phyloP scores from a whole-genome alignment of 37 sponge, comb jelly and placozoan genomes.

The Halisarca cf. caerulea region DNA sequence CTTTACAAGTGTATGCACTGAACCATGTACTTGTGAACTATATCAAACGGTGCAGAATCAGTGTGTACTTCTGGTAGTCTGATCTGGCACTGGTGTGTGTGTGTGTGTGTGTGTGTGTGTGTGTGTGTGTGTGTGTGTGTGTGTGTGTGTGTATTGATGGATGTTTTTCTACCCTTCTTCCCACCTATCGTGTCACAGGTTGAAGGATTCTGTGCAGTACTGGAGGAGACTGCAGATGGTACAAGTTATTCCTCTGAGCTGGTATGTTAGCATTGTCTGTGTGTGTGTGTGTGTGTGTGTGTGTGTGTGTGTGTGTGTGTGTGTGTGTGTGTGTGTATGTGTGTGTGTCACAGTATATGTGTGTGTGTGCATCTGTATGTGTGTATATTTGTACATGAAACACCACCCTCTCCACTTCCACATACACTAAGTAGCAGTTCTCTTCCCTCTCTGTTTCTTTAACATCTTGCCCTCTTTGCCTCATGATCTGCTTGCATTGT shows the following conservation, averaged over 20 bases:
- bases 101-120: slow-evolving; percentile 35
- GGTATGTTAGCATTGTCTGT: neutral
- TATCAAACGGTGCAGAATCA: too few relatives aligned
- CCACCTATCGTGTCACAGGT: too few relatives aligned
- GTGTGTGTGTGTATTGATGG: neutral
- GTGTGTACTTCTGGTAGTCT: neutral
- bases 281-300: slow-evolving; percentile 14
- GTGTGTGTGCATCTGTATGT: slow-evolving; percentile 34
- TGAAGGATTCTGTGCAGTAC: slow-evolving; percentile 1
- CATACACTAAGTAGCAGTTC: too few relatives aligned
- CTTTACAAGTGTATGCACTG: too few relatives aligned
- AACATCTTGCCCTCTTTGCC: too few relatives aligned
- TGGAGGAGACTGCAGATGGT: neutral
- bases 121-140: slow-evolving; percentile 31
- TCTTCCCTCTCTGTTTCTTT: too few relatives aligned
- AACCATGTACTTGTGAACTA: too few relatives aligned
- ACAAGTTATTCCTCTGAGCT: neutral
- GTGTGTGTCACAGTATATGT: slow-evolving; percentile 29
- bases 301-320: slow-evolving; percentile 32
- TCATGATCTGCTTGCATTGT: too few relatives aligned
- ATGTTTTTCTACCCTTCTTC: neutral
- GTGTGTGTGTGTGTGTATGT: slow-evolving; percentile 43
- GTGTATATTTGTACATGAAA: slow-evolving; percentile 28
- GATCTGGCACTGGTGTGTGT: neutral
- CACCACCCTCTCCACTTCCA: neutral